These are phyloP conservation scores for Eupelmus urozonus DNA, from an alignment of 2,888 invertebrate genomes.

Conservation along the genomic window DNA sequence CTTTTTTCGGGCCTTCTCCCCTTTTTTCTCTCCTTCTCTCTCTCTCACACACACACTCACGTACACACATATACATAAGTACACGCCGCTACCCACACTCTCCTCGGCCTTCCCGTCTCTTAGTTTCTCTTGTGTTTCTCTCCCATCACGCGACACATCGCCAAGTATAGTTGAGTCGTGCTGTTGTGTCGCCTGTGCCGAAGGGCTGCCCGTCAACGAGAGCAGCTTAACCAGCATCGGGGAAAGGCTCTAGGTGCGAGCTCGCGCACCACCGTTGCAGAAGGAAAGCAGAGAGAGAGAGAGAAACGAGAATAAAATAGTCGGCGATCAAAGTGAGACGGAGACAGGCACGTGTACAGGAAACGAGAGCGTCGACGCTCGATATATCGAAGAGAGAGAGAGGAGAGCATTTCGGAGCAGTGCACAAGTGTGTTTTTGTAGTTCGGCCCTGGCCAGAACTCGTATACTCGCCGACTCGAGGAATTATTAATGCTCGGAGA, in stretches of 20 bases:
- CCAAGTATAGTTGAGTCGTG: too few relatives aligned
- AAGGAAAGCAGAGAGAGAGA: background rate
- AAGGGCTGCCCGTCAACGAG: too few relatives aligned
- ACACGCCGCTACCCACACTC: background rate
- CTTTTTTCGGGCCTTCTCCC: slow-evolving; percentile 51
- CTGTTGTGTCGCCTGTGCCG: too few relatives aligned
- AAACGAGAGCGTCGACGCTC: background rate
- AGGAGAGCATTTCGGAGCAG: background rate
- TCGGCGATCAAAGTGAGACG: background rate
- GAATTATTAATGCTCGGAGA: too few relatives aligned
- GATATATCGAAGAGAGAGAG: background rate
- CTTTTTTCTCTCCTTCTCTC: slow-evolving; percentile 30
- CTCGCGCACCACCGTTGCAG: background rate
- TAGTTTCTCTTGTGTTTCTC: background rate
- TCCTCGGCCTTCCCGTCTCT: background rate
- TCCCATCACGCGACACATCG: background rate
- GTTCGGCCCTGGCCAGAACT: background rate
- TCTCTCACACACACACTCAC: slow-evolving; percentile 20
- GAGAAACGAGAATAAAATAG: background rate
- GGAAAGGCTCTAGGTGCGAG: slow-evolving; percentile 20
- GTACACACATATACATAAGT: background rate
- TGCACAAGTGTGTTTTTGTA: too few relatives aligned
- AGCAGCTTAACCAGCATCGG: background rate
- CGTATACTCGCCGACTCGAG: background rate
- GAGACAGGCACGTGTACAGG: background rate